These are phyloP conservation scores for Dryas iulia DNA, from an alignment of 1,140 invertebrate species.

Conservation along the genomic window DNA sequence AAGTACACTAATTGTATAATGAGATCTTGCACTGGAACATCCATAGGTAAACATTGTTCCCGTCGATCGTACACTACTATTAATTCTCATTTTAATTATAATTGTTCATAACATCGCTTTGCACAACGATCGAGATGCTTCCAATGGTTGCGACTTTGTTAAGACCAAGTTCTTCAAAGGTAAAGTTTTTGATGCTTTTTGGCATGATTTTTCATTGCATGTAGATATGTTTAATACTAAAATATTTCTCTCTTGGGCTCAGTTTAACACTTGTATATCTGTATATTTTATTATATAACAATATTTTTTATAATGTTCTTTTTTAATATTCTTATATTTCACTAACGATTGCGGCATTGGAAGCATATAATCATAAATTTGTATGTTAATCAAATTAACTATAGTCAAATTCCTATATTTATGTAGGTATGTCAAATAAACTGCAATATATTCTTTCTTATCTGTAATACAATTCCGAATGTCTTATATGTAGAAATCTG, in stretches of 20 bases:
- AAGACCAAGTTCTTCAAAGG: slow-evolving; percentile 69
- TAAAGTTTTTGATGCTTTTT: slow-evolving; percentile 76
- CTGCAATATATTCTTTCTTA: background rate
- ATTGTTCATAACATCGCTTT: slow-evolving; percentile 62
- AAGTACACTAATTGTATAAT: slow-evolving; percentile 21
- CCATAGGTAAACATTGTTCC: slow-evolving; percentile 18
- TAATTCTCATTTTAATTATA: slow-evolving; percentile 20
- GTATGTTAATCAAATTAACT: background rate
- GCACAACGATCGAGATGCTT: slow-evolving; percentile 73
- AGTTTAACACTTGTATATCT: background rate
- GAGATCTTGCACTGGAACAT: slow-evolving; percentile 31
- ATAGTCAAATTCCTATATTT: background rate
- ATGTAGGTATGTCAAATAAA: too few relatives aligned
- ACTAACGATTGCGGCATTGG: slow-evolving; percentile 20
- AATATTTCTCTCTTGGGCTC: background rate
- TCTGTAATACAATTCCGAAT: background rate
- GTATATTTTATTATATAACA: background rate
- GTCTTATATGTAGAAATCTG: too few relatives aligned
- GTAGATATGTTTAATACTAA: slow-evolving; percentile 24
- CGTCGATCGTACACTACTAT: background rate
- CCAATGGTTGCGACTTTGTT: slow-evolving; percentile 65
- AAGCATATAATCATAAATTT: slow-evolving; percentile 10
- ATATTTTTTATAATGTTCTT: background rate
- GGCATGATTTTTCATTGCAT: slow-evolving; percentile 53
- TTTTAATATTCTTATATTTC: background rate